phyloP scores from a whole-genome alignment of 1,140 invertebrate genomes.

The Polyergus mexicanus region DNA sequence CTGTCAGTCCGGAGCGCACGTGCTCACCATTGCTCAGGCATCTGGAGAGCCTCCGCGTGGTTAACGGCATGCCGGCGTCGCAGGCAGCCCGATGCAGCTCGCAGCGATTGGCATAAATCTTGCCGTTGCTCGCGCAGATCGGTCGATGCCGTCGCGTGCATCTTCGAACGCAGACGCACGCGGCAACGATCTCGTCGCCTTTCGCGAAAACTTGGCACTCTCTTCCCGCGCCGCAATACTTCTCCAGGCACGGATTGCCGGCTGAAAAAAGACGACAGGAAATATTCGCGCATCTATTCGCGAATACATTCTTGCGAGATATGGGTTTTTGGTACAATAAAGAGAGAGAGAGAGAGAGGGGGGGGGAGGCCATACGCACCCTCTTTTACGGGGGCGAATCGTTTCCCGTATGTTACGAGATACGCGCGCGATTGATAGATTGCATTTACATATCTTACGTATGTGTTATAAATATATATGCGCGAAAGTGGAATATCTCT shows the following conservation, averaged over 20 bases:
- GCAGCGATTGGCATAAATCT: slow-evolving; percentile 92
- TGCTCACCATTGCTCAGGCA: slow-evolving; percentile 85
- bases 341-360: too few relatives aligned
- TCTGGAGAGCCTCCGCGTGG: slow-evolving; percentile 87
- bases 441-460: slow-evolving; percentile 31
- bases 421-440: slow-evolving; percentile 38
- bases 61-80: slow-evolving; percentile 87
- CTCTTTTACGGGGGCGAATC: slow-evolving; percentile 10
- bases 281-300: slow-evolving; percentile 9
- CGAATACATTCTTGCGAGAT: neutral
- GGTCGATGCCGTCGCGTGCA: slow-evolving; percentile 87
- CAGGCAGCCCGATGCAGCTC: slow-evolving; percentile 92
- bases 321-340: neutral
- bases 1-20: neutral
- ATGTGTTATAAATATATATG: too few relatives aligned
- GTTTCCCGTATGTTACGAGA: slow-evolving; percentile 16
- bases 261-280: slow-evolving; percentile 81
- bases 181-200: slow-evolving; percentile 82
- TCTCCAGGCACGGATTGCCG: slow-evolving; percentile 88
- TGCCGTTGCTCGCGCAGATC: slow-evolving; percentile 92
- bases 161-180: slow-evolving; percentile 89
- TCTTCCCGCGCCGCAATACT: slow-evolving; percentile 90
- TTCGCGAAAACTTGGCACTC: slow-evolving; percentile 88
- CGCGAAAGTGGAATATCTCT: slow-evolving; percentile 44
- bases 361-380: neutral